Evolutionary conservation across 2,797 vertebrate genomes (phyloP).

Genomic region (Peromyscus melanophrys): DNA sequence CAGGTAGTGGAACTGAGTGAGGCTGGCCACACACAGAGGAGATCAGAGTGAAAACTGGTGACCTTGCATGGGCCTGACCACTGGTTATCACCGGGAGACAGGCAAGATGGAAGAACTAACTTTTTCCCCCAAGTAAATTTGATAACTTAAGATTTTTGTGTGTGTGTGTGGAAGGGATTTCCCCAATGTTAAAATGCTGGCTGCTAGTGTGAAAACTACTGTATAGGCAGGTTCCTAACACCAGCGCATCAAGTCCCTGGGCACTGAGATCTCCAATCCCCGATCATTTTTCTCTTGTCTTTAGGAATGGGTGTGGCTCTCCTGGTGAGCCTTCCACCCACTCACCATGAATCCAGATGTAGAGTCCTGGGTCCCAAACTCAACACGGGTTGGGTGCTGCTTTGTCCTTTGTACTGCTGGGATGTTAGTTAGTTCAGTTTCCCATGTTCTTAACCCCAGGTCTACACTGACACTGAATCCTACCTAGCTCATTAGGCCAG

Average conservation of each 20-base stretch:
- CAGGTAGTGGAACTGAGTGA: fast-evolving
- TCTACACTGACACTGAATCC: background rate
- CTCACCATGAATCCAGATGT: background rate
- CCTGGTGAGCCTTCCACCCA: background rate
- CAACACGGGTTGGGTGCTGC: background rate
- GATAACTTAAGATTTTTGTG: background rate
- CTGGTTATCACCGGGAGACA: background rate
- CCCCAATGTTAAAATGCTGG: background rate
- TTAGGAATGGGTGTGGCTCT: background rate
- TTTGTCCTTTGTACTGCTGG: background rate
- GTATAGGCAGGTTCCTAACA: background rate
- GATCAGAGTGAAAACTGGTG: fast-evolving
- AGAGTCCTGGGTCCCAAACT: background rate
- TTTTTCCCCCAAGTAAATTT: slow-evolving; percentile 1
- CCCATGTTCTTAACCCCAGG: background rate
- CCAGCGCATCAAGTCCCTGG: background rate
- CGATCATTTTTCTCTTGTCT: background rate
- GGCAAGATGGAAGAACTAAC: background rate
- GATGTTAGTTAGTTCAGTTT: background rate
- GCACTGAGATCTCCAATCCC: background rate
- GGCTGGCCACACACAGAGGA: fast-evolving
- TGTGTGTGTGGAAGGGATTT: background rate
- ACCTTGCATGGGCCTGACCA: background rate
- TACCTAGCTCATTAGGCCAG: background rate
- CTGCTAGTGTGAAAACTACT: background rate